Base-by-base conservation (phyloP, 2,113 vertebrate genomes). In the Megaleporinus macrocephalus region DNA sequence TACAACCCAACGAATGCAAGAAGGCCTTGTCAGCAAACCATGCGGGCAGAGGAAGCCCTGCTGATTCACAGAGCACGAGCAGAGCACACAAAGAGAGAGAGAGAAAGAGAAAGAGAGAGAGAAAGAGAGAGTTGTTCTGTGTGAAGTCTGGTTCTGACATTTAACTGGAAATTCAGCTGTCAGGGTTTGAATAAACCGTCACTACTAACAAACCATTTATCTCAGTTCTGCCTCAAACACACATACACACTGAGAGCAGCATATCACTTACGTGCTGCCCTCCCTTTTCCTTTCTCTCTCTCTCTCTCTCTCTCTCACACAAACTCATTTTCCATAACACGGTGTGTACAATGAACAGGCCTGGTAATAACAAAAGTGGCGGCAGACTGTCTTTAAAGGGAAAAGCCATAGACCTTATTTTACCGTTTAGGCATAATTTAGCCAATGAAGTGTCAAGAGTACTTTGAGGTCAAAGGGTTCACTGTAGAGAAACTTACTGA, bases 131-230 rank as follows among this genome's bases (percentile, higher is more conserved):
- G 16, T 20, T 15, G 27, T 36, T 33, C 4, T 9, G 20, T 66
- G 29, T 33, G n/a, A 1, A 18, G 63, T 66, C 15, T 11, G 20
- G 41, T 7, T 69, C 18, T 33, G 15, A 33, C 16, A 18, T 66
- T 59, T 66, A 33, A 20, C 30, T 66, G 63, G 29, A 66, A 66
- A 66, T 66, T 20, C 30, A 29, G 13, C 33, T 9, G 30, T 20
- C 10, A 36, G 22, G 20, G 29, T 20, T 33, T 66, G 63, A 33
- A 33, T 66, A 33, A 36, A 66, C 65, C 55, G 24, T 41, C 65
- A 44, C 41, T 41, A 69, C 16, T 20, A 69, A 69, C 65, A 69
- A 69, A 69, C 65, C 30, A 22, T 70, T 22, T 70, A 44, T 44
- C 66, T 22, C 29, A 24, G 33, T 9, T 44, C 66, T n/a, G 33